A percentile compares a stretch with the other conserved stretches of the same genome.
These are phyloP conservation scores for Sinonovacula constricta DNA, from an alignment of 1,140 invertebrate genomes.

Conservation along the genomic window DNA sequence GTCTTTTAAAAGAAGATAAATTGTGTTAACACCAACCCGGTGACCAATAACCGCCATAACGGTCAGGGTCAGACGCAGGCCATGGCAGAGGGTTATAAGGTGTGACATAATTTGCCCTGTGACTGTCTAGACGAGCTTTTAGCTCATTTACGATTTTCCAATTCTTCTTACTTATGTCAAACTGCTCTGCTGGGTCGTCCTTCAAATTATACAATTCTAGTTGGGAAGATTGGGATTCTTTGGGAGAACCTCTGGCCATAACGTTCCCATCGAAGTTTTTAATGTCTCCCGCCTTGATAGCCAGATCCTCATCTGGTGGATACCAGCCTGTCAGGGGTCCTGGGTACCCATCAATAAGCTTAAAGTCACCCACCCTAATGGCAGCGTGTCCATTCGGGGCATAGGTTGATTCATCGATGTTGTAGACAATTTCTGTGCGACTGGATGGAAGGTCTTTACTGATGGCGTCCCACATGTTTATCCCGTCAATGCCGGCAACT, in stretches of 20 bases:
- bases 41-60: conserved; percentile 56
- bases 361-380: conserved; percentile 64
- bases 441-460: conserved; percentile 31
- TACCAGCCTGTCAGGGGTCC: conserved; percentile 60
- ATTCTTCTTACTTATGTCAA: conserved; percentile 42
- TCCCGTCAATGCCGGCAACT: conserved; percentile 58
- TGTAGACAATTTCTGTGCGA: conserved; percentile 65
- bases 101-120: conserved; percentile 41
- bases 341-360: conserved; percentile 59
- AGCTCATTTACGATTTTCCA: conserved; percentile 44
- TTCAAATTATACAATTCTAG: conserved; percentile 12
- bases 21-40: conserved; percentile 66
- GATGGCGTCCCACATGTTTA: conserved; percentile 58
- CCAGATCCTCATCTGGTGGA: conserved; percentile 15
- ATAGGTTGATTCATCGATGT: conserved; percentile 48
- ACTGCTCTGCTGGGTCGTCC: conserved; percentile 57
- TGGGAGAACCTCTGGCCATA: background rate
- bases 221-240: background rate
- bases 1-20: conserved; percentile 24
- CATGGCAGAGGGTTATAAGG: conserved; percentile 32
- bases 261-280: background rate
- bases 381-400: conserved; percentile 63
- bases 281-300: background rate
- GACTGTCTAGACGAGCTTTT: conserved; percentile 39
- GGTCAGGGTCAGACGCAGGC: conserved; percentile 48